A percentile compares a stretch with the other conserved stretches of the same genome.
Evolutionary conservation across 2,113 vertebrate genomes (phyloP).

Genomic region (Vimba vimba): DNA sequence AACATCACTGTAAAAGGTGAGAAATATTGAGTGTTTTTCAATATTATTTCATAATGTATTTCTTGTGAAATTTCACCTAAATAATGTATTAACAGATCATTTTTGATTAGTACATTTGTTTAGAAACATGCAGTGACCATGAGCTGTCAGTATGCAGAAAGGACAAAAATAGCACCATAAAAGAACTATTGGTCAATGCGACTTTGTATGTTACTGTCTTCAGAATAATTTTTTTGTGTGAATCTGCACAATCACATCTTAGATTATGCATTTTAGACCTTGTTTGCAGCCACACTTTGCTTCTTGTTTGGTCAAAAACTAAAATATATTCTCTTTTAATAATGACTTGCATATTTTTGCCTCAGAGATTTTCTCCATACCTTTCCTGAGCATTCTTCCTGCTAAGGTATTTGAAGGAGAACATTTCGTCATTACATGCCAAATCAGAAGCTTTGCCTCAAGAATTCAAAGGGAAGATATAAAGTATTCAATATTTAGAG

Average conservation of each 20-base stretch:
- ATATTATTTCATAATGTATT: background rate
- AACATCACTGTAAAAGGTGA: slow-evolving; percentile 67
- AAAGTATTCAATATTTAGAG: slow-evolving; percentile 65
- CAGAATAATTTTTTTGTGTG: background rate
- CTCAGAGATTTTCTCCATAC: slow-evolving; percentile 77
- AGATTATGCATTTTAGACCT: background rate
- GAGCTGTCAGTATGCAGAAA: background rate
- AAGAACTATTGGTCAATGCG: background rate
- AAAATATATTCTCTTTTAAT: background rate
- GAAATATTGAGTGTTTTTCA: slow-evolving; percentile 27
- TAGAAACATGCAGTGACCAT: background rate
- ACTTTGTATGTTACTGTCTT: background rate
- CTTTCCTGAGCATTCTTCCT: slow-evolving; percentile 64
- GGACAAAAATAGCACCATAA: background rate
- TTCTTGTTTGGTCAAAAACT: background rate
- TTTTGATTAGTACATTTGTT: background rate
- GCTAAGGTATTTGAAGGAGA: slow-evolving; percentile 68
- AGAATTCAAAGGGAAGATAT: slow-evolving; percentile 58
- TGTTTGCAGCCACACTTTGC: background rate
- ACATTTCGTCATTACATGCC: slow-evolving; percentile 64
- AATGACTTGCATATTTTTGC: background rate
- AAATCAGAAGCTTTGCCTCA: slow-evolving; percentile 42
- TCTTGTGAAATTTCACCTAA: background rate
- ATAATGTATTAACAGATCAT: background rate
- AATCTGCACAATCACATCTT: background rate